Evolutionary conservation across 2,888 invertebrate genomes (phyloP).

Genomic region (Rhagonycha fulva): DNA sequence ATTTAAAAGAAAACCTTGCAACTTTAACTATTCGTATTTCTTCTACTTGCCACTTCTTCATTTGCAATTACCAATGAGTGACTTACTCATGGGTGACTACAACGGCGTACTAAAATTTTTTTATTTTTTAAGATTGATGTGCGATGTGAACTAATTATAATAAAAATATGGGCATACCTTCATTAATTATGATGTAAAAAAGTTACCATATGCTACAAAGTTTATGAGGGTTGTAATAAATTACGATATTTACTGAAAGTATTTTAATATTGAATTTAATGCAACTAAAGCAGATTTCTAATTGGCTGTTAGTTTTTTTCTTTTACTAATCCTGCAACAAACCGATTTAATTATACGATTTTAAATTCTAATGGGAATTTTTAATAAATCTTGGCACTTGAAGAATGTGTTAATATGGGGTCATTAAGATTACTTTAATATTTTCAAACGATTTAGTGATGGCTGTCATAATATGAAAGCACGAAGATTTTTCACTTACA

Average conservation of each 20-base stretch:
- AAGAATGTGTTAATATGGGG: not conserved
- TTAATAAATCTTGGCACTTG: not conserved
- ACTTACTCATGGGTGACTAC: not conserved
- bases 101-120: not conserved
- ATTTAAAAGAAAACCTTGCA: no score
- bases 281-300: not conserved
- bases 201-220: no score
- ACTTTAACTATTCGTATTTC: no score
- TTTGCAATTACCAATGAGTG: no score
- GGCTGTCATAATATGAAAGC: not conserved
- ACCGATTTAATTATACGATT: not conserved
- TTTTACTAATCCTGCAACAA: not conserved
- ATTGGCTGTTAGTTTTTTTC: not conserved
- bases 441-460: not conserved
- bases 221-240: no score
- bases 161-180: no score
- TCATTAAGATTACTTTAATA: not conserved
- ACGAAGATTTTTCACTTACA: not conserved
- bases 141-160: no score
- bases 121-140: no score
- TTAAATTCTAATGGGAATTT: not conserved
- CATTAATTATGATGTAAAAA: no score
- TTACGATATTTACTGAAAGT: not conserved
- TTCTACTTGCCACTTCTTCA: no score
- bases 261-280: not conserved